Conservation (phyloP, 2,113 vertebrate genomes). For the Rhinolophus sinicus region DNA sequence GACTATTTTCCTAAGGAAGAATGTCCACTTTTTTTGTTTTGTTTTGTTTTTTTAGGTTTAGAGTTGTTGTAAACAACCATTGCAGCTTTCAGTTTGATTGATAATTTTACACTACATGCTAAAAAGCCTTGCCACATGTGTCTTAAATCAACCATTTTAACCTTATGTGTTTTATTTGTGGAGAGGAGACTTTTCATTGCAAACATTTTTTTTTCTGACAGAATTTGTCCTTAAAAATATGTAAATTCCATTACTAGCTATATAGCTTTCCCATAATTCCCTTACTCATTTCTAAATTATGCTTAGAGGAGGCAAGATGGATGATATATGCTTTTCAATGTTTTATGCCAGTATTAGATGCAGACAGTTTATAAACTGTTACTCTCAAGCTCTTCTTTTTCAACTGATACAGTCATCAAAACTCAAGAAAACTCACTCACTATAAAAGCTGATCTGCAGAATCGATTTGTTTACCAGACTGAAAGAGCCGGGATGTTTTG, state of each 20-base stretch:
- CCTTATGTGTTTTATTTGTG: constrained; percentile 48
- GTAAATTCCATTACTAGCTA: constrained; percentile 66
- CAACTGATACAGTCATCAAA: not conserved
- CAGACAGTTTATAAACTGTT: not conserved
- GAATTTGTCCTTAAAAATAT: constrained; percentile 70
- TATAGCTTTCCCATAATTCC: constrained; percentile 55
- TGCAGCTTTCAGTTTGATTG: constrained; percentile 51
- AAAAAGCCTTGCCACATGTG: not conserved
- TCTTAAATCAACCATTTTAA: constrained; percentile 55
- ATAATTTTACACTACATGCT: constrained; percentile 26
- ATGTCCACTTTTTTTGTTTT: not conserved
- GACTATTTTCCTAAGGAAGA: constrained; percentile 14
- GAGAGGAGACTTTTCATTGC: constrained; percentile 51
- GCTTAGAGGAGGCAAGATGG: constrained; percentile 35
- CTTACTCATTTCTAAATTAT: constrained; percentile 58
- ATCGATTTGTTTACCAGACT: not conserved
- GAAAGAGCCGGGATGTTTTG: not conserved
- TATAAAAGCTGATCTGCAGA: not conserved
- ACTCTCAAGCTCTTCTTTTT: not conserved
- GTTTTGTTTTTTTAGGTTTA: not conserved
- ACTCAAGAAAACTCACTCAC: not conserved
- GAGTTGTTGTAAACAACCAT: not conserved
- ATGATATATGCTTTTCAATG: constrained; percentile 1
- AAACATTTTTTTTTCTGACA: constrained; percentile 51
- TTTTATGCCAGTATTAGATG: not conserved